Evolutionary conservation across 2,113 vertebrate genomes (phyloP).

Genomic region (Eolophus roseicapilla): DNA sequence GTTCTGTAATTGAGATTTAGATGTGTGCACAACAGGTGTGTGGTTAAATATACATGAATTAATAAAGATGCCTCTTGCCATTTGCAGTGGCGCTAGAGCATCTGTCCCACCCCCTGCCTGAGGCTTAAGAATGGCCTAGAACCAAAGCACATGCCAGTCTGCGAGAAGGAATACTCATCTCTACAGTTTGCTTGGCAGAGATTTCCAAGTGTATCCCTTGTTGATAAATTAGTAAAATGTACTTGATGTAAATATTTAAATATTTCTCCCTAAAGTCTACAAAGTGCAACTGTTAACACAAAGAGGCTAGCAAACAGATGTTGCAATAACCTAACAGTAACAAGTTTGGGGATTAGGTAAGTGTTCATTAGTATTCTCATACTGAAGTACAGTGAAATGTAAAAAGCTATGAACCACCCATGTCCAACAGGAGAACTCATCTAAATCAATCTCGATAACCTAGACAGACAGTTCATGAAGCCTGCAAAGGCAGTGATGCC

Average conservation of each 20-base stretch:
- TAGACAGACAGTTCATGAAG: not conserved
- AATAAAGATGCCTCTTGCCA: not conserved
- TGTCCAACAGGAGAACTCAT: not conserved
- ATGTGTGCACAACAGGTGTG: not conserved
- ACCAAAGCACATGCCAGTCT: not conserved
- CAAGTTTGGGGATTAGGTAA: not conserved
- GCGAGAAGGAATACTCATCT: slow-evolving; percentile 14
- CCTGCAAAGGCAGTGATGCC: not conserved
- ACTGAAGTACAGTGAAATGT: not conserved
- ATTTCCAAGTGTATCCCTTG: slow-evolving; percentile 26
- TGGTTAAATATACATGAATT: slow-evolving; percentile 7
- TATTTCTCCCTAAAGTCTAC: slow-evolving; percentile 30
- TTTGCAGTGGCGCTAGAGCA: not conserved
- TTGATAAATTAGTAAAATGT: slow-evolving; percentile 52
- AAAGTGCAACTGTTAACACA: slow-evolving; percentile 20
- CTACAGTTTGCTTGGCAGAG: slow-evolving; percentile 28
- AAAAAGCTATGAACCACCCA: not conserved
- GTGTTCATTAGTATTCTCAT: not conserved
- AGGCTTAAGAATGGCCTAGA: not conserved
- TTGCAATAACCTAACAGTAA: not conserved
- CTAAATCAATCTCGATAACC: not conserved
- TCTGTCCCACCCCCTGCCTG: not conserved
- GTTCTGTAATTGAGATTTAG: not conserved
- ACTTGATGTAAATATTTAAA: slow-evolving; percentile 50
- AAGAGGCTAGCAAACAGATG: slow-evolving; percentile 11